A percentile compares a stretch with the other conserved stretches of the same genome.
Conservation (phyloP, 2,113 vertebrate species). For the Lontra canadensis region DNA sequence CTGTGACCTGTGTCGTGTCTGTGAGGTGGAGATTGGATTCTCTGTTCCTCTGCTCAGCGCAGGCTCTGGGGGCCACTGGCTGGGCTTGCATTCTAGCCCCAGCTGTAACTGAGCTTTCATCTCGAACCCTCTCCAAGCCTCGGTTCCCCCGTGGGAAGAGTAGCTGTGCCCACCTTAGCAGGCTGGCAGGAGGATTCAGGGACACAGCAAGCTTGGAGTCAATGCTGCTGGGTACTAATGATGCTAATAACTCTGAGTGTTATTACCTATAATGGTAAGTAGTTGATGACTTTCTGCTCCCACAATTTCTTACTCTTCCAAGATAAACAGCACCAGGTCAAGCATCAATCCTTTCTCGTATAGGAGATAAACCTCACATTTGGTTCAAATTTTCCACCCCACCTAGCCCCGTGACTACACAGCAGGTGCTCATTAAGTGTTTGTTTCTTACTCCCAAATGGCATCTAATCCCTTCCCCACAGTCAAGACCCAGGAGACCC, state of each 20-base stretch:
- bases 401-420: background rate
- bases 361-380: background rate
- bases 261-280: background rate
- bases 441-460: background rate
- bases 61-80: background rate
- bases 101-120: background rate
- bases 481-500: background rate
- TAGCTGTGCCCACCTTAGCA: background rate
- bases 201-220: background rate
- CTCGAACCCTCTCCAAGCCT: background rate
- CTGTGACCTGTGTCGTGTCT: rapidly evolving
- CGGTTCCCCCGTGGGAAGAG: background rate
- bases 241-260: background rate
- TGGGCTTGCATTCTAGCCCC: background rate
- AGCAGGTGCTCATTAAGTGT: background rate
- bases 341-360: background rate
- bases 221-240: too few relatives aligned
- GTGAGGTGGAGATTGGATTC: background rate
- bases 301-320: background rate
- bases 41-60: background rate
- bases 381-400: background rate
- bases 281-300: background rate
- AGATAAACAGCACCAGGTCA: background rate
- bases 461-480: background rate
- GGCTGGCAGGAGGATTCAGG: background rate